Base-by-base conservation (phyloP, 2,888 invertebrate species). In the Furcula furcula region DNA sequence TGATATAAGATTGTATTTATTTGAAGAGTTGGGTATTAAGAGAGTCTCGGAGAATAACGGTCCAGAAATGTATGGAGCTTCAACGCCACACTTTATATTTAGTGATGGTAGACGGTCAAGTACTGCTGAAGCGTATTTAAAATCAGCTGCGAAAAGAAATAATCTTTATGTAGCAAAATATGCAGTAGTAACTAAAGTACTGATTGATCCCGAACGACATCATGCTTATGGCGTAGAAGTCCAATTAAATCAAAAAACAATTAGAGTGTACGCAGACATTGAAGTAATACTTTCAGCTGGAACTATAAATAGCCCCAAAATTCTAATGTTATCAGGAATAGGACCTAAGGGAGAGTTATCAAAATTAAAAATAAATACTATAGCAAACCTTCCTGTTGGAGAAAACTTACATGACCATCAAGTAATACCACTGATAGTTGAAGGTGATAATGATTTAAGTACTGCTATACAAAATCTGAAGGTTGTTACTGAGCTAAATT, bases 221-320 rank as follows among this genome's bases (percentile, higher is more conserved):
- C 48, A 38, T 34, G 73, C 76, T 1, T 66, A 67, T 39, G 85
- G 86, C 1, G 75, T 85, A 7, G 58, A 65, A 51, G 66, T 82
- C 3, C 32, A 55, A 4, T n/a, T 18, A 7, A 18, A 28, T 28
- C n/a, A 18, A 4, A 28, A 58, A 42, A 47, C 41, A 18, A 48
- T 76, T 0, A 62, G 74, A 4, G 57, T 80, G 3, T 75, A 61
- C 36, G 70, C 74, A 19, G 52, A 53, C 5, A 63, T 59, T 31
- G 87, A 86, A 64, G 67, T 86, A 0, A 72, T 86, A 3, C 22
- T 85, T 25, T 84, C 85, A 2, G 83, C 82, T 12, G 85, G 85
- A 4, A 31, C 65, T 16, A 72, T 84, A 9, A 76, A 84, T 12
- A 72, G 76, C 15, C 78, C 86, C 3, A 82, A 85, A 51, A 57